phyloP scores from a whole-genome alignment of 2,113 vertebrate genomes.

The Bambusicola thoracicus region DNA sequence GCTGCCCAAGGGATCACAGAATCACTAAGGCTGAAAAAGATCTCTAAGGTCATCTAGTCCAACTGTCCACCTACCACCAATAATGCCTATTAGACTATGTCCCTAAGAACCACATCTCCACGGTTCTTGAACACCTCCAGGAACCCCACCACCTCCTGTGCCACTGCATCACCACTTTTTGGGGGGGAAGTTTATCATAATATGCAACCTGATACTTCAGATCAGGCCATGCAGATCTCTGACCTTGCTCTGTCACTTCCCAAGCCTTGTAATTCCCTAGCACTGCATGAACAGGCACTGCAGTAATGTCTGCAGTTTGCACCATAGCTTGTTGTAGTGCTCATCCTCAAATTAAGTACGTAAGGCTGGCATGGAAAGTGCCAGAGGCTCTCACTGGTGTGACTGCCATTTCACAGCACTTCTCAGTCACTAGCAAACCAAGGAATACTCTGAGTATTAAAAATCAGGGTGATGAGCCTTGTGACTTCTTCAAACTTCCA shows the following conservation, averaged over 20 bases:
- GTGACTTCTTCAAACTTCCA: background rate
- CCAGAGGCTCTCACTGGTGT: background rate
- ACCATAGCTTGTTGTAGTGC: background rate
- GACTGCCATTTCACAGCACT: background rate
- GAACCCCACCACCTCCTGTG: too few species aligned
- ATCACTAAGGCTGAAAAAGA: too few species aligned
- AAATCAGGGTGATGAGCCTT: background rate
- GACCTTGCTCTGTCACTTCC: background rate
- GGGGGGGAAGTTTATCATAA: too few species aligned
- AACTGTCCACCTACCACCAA: too few species aligned
- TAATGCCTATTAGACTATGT: too few species aligned
- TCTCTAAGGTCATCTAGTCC: too few species aligned
- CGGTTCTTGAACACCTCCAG: too few species aligned
- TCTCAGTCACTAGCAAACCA: background rate
- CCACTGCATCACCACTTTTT: too few species aligned
- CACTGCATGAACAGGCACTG: background rate
- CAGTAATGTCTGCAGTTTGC: background rate
- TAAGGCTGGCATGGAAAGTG: background rate
- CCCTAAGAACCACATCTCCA: too few species aligned
- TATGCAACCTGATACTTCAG: background rate
- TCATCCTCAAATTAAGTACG: rapidly evolving
- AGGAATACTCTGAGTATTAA: background rate
- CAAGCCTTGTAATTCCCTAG: background rate
- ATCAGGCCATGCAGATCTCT: background rate
- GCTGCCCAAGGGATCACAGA: too few species aligned